Base-by-base conservation (phyloP, 2,888 invertebrate genomes). In the Dione juno region DNA sequence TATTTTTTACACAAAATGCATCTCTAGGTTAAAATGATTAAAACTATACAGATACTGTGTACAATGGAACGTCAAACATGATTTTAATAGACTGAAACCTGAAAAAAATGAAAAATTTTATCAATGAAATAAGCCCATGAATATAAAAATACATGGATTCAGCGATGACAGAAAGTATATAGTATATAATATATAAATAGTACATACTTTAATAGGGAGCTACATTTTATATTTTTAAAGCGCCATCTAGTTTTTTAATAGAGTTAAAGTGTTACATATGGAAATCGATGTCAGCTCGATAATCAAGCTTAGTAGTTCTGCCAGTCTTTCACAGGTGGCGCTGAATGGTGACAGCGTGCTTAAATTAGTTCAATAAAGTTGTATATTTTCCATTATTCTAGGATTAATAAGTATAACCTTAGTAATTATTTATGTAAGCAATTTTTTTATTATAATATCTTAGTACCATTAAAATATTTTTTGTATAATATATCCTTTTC, bases 401-500 rank as follows among this genome's bases (percentile, higher is more conserved):
- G 35, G 9, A 37, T n/a, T 54, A 54, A n/a, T 3, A 61, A 43
- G 5, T 13, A 28, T 28, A 6, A 58, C 2, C 14, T 43, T n/a
- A 5, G 43, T 43, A 43, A 59, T 59, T 9, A 10, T 10, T 43
- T n/a, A 59, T 10, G 9, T 40, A 19, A 21, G n/a, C 14, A 61
- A 28, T 7, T 3, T 28, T 45, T 45, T 35, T 11, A 1, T 10
- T 9, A 16, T 16, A 57, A 19, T 1, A 11, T 1, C 10, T 7
- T 3, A 40, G 6, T 14, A 21, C 5, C 28, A 9, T n/a, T 9
- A 57, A 10, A 35, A 19, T 41, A 54, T 35, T 19, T 16, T 37
- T 64, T n/a, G 21, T 37, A 43, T 19, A 9, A 14, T 48, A 11
- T 63, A 37, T 74, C 71, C 69, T 69, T 71, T 65, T 69, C 67